Evolutionary conservation across 1,140 invertebrate species (phyloP).

Genomic region (Eumaeus atala): DNA sequence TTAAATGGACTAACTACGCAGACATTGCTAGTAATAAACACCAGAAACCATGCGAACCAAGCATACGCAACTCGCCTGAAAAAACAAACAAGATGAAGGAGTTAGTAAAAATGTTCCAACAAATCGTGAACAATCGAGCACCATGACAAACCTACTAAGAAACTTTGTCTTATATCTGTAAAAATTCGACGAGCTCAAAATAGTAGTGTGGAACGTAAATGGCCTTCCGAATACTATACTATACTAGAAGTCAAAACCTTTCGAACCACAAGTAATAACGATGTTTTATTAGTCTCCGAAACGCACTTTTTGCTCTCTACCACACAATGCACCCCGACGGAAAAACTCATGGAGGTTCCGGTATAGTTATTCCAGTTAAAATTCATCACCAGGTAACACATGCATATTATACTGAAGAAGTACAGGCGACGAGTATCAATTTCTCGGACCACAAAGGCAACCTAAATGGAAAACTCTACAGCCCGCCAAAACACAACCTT

Average conservation of each 20-base stretch:
- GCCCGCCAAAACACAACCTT: conserved; percentile 2
- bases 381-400: conserved; percentile 2
- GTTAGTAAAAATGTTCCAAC: too few relatives aligned
- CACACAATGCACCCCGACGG: not conserved
- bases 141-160: too few relatives aligned
- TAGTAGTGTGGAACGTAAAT: too few relatives aligned
- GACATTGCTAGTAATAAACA: too few relatives aligned
- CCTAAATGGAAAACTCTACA: conserved; percentile 4
- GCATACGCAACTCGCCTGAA: too few relatives aligned
- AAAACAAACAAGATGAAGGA: too few relatives aligned
- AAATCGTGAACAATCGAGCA: too few relatives aligned
- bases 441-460: not conserved
- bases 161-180: too few relatives aligned
- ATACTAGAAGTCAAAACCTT: conserved; percentile 13
- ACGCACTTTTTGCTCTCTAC: conserved; percentile 11
- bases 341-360: not conserved
- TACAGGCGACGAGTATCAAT: conserved; percentile 1
- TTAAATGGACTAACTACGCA: too few relatives aligned
- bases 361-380: not conserved
- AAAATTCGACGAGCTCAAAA: too few relatives aligned
- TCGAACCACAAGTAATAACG: conserved; percentile 1
- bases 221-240: too few relatives aligned
- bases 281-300: conserved; percentile 14
- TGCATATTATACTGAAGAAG: not conserved
- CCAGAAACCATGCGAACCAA: too few relatives aligned